Evolutionary conservation across 2,888 invertebrate genomes (phyloP).

Genomic region (Eupithecia insigniata): DNA sequence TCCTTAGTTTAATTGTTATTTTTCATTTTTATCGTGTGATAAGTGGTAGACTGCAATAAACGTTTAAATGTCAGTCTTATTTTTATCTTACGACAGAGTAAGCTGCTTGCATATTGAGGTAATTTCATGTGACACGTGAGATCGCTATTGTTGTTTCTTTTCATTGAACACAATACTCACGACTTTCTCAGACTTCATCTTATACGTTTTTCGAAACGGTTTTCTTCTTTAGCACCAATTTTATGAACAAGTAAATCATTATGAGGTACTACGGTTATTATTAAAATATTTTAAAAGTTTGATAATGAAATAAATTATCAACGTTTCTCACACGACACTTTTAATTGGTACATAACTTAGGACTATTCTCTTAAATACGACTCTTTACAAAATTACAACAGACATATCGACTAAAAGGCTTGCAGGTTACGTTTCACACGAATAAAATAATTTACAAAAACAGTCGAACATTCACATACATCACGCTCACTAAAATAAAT

Average conservation of each 20-base stretch:
- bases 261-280: not conserved
- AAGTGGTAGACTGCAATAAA: slow-evolving; percentile 54
- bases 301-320: slow-evolving; percentile 50
- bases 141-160: slow-evolving; percentile 39
- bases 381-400: slow-evolving; percentile 85
- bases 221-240: not conserved
- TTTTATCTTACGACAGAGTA: slow-evolving; percentile 28
- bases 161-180: slow-evolving; percentile 36
- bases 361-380: slow-evolving; percentile 79
- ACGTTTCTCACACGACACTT: slow-evolving; percentile 77
- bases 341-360: slow-evolving; percentile 82
- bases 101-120: slow-evolving; percentile 27
- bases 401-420: slow-evolving; percentile 80
- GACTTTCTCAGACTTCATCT: slow-evolving; percentile 41
- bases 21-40: slow-evolving; percentile 46
- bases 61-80: slow-evolving; percentile 41
- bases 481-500: slow-evolving; percentile 84
- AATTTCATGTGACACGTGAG: slow-evolving; percentile 45
- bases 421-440: slow-evolving; percentile 80
- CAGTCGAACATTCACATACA: slow-evolving; percentile 79
- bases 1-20: slow-evolving; percentile 40
- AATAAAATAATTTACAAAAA: slow-evolving; percentile 84
- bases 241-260: not conserved
- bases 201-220: slow-evolving; percentile 25
- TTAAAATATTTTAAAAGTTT: not conserved